Base-by-base conservation (phyloP, 2,113 vertebrate species). In the Thymallus thymallus region DNA sequence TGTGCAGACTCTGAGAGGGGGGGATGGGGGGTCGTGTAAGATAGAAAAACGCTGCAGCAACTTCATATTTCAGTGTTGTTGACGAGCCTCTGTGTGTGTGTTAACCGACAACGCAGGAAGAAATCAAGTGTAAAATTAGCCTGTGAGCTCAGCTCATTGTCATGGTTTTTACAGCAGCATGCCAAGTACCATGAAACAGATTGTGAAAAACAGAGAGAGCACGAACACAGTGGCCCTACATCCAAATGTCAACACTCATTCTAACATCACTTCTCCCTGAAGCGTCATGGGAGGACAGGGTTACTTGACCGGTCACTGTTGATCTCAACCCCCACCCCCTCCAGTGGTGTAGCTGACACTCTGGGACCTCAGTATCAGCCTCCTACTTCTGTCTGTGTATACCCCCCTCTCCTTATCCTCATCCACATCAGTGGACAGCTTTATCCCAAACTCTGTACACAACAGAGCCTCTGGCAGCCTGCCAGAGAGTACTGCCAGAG, bases 331-430 rank as follows among this genome's bases (percentile, higher is more conserved):
- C 74, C 74, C 73, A 74, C 26, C 26, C 26, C 26, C 26, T 65
- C 58, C 71, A 75, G 62, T 75, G 80, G 72, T 71, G 56, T 46
- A 58, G 58, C 71, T 69, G 79, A 78, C 78, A 72, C 69, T 81
- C 69, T 75, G 64, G 78, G 78, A 88, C 76, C 77, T 73, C 76
- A 69, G 24, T 66, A 76, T 66, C 73, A 61, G 24, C 32, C 61
- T 62, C 67, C 51, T 70, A 51, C 24, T 67, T 63, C 68, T 76
- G 60, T 12, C 80, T 75, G 55, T 81, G 80, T 85, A 79, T 78
- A 73, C 78, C 81, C 29, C 30, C 35, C 62, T 29, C 41, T 65
- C 45, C 24, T 68, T 46, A 68, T 68, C 68, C 68, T 46, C 71
- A 23, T 74, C 46, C 66, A 69, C 51, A 72, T 69, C 68, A 71